phyloP scores from a whole-genome alignment of 1,140 invertebrate genomes.

The Ganaspis sp. region DNA sequence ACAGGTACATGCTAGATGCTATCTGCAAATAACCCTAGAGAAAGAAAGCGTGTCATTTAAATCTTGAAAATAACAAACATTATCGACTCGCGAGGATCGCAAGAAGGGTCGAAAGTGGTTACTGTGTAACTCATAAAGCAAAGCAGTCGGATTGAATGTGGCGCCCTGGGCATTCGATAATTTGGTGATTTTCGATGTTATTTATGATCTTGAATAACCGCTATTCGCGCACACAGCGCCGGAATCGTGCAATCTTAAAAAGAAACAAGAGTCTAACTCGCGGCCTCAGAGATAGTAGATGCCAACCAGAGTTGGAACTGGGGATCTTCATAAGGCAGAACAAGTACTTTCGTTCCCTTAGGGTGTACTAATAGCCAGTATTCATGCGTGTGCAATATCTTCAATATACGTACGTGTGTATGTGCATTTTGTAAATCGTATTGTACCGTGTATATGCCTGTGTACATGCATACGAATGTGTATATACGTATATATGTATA shows the following conservation, averaged over 20 bases:
- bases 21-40: background rate
- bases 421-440: no score
- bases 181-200: constrained; percentile 13
- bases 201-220: constrained; percentile 13
- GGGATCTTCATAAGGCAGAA: constrained; percentile 62
- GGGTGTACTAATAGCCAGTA: constrained; percentile 5
- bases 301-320: constrained; percentile 39
- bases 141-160: constrained; percentile 9
- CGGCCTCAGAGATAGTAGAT: constrained; percentile 40
- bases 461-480: no score
- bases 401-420: no score
- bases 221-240: background rate
- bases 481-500: no score
- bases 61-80: constrained; percentile 6
- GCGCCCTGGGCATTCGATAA: constrained; percentile 11
- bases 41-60: background rate
- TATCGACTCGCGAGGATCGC: background rate
- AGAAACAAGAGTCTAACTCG: background rate
- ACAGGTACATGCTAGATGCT: background rate
- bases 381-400: background rate
- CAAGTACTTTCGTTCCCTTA: constrained; percentile 46
- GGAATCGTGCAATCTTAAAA: constrained; percentile 1
- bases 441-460: no score
- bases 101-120: background rate
- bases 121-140: constrained; percentile 2